Evolutionary conservation across 2,113 vertebrate genomes (phyloP).

Genomic region (Papio anubis): DNA sequence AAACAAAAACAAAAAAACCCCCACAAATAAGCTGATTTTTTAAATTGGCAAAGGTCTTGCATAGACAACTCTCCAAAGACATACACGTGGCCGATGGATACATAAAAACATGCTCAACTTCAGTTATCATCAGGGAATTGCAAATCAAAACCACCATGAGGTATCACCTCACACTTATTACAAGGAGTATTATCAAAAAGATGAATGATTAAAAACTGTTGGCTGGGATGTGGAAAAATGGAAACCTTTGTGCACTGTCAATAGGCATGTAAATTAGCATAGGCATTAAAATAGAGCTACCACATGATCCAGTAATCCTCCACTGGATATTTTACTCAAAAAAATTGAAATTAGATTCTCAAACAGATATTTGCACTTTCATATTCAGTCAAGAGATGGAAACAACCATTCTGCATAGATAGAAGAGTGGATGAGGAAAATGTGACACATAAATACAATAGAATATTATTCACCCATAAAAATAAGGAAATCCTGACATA

Average conservation of each 20-base stretch:
- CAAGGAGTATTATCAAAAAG: neutral
- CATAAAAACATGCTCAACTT: neutral
- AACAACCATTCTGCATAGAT: neutral
- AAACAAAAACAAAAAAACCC: no score
- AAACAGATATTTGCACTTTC: neutral
- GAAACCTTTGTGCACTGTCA: neutral
- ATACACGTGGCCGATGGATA: neutral
- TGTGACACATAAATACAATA: neutral
- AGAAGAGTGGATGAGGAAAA: neutral
- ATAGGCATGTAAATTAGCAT: neutral
- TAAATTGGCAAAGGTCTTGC: neutral
- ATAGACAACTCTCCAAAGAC: neutral
- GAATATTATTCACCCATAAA: neutral
- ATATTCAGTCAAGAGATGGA: neutral
- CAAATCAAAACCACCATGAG: neutral
- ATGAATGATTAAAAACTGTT: neutral
- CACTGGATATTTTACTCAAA: neutral
- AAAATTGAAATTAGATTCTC: neutral
- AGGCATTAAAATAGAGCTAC: neutral
- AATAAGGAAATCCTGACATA: neutral
- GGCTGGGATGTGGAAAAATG: neutral
- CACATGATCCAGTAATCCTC: neutral
- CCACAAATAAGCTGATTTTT: neutral
- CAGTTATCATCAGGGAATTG: neutral
- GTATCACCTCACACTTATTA: neutral